Base-by-base conservation (phyloP, 2,888 invertebrate genomes). In the Tenthredo notha region DNA sequence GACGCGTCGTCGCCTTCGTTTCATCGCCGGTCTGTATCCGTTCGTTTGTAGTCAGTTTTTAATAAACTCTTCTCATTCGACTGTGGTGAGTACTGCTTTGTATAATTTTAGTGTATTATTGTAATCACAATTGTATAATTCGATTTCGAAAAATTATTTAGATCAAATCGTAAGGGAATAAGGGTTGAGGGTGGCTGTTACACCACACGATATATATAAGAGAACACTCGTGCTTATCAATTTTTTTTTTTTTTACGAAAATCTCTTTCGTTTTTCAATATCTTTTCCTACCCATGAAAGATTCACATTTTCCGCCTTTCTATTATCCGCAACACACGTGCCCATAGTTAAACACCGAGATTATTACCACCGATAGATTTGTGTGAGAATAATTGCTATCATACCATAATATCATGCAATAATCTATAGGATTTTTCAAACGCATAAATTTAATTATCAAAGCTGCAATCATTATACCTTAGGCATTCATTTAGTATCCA, bases 1-100 rank as follows among this genome's bases (percentile, higher is more conserved):
- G 83, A 58, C 47, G 83, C 67, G 65, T 18, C 47, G 67, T 70
- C 25, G 83, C 83, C 83, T 83, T 83, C 70, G 83, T 50, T 67
- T 70, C 83, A 70, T 47, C 67, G 83, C 29, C 83, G 43, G 67
- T 67, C 47, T 61, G 43, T 67, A 72, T 77, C 15, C 40, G 18
- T 54, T n/a, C 33, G 77, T 77, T 25, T 40, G 54, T 77, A 54
- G 50, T 77, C 50, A n/a, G 18, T 77, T 77, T 37, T 33, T 33
- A 12, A 25, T 1, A 50, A 25, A 50, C 6, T 77, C 29, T 50
- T 33, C 50, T 54, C 25, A n/a, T 77, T 77, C 77, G 54, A 77
- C 50, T 54, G 54, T 33, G 77, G 77, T 77, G 18, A 77, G 77
- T 77, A 77, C 77, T n/a, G 50, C 18, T 47, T 29, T 47, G 25